Evolutionary conservation across 2,113 vertebrate species (phyloP), one percentile per base, ranked within the genome.

Genomic region (Rhizomys pruinosus): DNA sequence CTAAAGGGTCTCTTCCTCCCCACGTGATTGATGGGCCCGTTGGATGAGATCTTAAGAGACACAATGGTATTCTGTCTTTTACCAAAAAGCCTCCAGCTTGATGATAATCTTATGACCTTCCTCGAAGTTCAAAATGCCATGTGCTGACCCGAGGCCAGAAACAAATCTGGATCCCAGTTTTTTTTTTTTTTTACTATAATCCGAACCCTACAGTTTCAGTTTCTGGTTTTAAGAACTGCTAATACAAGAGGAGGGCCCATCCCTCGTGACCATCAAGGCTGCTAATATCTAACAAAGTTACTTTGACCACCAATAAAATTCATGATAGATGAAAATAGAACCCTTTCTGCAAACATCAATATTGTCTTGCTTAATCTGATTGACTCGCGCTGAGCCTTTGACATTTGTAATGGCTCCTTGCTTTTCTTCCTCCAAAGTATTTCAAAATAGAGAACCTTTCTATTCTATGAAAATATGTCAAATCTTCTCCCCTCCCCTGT

Each of bases 381-480:
- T 68, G 44, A 55, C 29, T 94, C 32, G 17, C 34, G 34, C 47
- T 32, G 37, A 87, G 44, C 22, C 74, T 92, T 92, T 85, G 66
- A 57, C 91, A 86, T 25, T 63, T 86, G 25, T 61, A 90, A 91
- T 88, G 55, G 85, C 71, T 88, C 76, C 17, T 27, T 22, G 12
- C 20, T 42, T 93, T 92, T 86, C 89, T 85, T 93, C 91, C 88
- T 5, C 77, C 80, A 25, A 55, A 91, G 34, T 74, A 80, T 97
- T 94, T 94, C 89, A 88, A 97, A 96, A 55, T 91, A 52, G 39
- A 96, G 81, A 63, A 22, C 42, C 64, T 95, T 94, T 84, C n/a
- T 87, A 39, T 92, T 71, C 79, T 63, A 20, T 42, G 87, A 92
- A 96, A 96, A 96, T 57, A 57, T 92, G 88, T 95, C 90, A 92